phyloP scores from a whole-genome alignment of 2,113 vertebrate species.

The Phyllostomus hastatus region DNA sequence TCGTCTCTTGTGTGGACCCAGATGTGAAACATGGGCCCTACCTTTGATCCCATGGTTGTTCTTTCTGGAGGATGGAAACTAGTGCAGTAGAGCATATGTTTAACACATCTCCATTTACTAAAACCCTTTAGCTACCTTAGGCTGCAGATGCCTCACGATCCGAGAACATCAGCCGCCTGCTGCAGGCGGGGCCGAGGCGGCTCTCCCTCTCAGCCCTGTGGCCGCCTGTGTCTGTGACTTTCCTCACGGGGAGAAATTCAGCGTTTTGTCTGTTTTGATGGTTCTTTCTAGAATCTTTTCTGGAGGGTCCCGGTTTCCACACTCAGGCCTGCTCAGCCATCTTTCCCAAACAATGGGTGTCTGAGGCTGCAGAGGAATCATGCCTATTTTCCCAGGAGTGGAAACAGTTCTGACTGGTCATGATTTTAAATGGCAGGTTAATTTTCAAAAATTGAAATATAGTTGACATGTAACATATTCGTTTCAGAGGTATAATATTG shows the following conservation, averaged over 20 bases:
- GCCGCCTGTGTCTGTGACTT: not conserved
- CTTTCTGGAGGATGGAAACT: not conserved
- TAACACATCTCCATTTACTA: not conserved
- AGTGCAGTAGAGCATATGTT: not conserved
- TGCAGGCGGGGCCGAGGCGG: no score
- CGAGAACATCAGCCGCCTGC: rapidly evolving
- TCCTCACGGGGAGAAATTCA: not conserved
- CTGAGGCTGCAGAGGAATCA: not conserved
- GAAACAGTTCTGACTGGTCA: not conserved
- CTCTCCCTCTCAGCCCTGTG: not conserved
- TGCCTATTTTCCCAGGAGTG: not conserved
- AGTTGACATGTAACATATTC: not conserved
- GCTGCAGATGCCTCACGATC: no score
- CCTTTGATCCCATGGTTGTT: not conserved
- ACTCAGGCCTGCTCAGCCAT: not conserved
- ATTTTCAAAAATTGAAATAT: not conserved
- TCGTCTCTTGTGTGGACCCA: not conserved
- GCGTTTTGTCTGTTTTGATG: not conserved
- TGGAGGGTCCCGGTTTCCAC: not conserved
- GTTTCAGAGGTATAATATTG: not conserved
- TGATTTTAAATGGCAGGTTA: not conserved
- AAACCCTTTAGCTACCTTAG: not conserved
- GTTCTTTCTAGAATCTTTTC: not conserved
- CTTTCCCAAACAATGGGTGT: not conserved
- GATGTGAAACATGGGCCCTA: no score